Percentiles rank a stretch among this genome's conserved stretches.
Evolutionary conservation across 2,888 invertebrate genomes (phyloP).

Genomic region (Latrodectus hesperus): DNA sequence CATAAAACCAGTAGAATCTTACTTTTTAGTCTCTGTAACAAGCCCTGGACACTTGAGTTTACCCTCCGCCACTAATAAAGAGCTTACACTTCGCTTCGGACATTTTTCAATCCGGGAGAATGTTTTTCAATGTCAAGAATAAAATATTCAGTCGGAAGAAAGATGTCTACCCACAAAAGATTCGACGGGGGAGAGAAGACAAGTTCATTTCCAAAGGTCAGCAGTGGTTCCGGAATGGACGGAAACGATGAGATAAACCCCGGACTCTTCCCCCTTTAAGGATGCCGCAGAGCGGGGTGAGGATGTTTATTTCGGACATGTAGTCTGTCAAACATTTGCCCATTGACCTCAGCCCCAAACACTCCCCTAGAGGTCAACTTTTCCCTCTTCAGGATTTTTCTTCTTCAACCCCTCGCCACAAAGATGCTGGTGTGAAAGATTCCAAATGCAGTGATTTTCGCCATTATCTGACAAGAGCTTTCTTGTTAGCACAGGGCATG

Average conservation of each 20-base stretch:
- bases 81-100: not conserved
- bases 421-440: not conserved
- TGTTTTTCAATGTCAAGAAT: not conserved
- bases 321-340: slow-evolving; percentile 28
- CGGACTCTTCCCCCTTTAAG: slow-evolving; percentile 15
- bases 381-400: not conserved
- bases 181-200: too few species aligned
- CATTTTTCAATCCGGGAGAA: too few species aligned
- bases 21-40: too few species aligned
- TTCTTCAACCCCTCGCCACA: not conserved
- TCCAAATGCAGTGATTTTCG: not conserved
- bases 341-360: slow-evolving; percentile 12
- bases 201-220: not conserved
- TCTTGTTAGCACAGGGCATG: not conserved
- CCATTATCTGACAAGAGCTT: not conserved
- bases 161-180: too few species aligned
- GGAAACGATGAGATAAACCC: slow-evolving; percentile 36
- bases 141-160: too few species aligned
- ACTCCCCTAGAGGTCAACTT: not conserved
- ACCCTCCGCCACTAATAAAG: slow-evolving; percentile 23
- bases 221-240: slow-evolving; percentile 36
- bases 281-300: slow-evolving; percentile 13
- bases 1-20: too few species aligned
- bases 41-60: too few species aligned
- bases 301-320: slow-evolving; percentile 62